A percentile compares a stretch with the other conserved stretches of the same genome.
phyloP scores from a whole-genome alignment of 2,888 invertebrate genomes.

The Caenorhabditis sp. region DNA sequence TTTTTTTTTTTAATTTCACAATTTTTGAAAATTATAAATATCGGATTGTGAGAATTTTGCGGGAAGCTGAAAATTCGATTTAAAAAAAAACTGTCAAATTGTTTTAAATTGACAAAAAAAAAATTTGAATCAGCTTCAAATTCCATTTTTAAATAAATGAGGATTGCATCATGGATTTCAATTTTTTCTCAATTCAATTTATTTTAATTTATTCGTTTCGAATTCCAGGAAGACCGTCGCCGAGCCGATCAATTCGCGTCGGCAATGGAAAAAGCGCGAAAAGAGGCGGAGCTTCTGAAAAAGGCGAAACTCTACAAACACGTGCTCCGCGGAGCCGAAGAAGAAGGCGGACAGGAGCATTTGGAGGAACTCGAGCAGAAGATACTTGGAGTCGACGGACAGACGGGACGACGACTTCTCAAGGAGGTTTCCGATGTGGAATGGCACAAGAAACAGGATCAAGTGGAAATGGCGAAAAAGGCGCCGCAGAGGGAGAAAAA shows the following conservation, averaged over 20 bases:
- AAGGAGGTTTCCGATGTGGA: conserved; percentile 63
- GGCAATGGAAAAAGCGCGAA: conserved; percentile 65
- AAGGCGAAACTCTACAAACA: conserved; percentile 68
- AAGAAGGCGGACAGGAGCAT: conserved; percentile 46
- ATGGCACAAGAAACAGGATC: conserved; percentile 60
- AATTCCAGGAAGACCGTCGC: conserved; percentile 53
- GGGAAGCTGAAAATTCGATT: too few species aligned
- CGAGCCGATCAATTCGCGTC: conserved; percentile 56
- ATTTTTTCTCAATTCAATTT: too few species aligned
- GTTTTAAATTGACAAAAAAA: too few species aligned
- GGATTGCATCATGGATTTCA: too few species aligned
- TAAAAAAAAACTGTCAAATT: too few species aligned
- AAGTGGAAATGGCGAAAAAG: conserved; percentile 61
- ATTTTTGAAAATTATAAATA: too few species aligned
- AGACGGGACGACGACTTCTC: conserved; percentile 59
- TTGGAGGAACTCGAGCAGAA: conserved; percentile 58
- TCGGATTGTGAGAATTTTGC: too few species aligned
- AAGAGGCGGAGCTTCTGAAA: conserved; percentile 65
- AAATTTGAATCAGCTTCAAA: too few species aligned
- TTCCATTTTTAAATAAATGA: too few species aligned
- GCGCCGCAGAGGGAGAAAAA: conserved; percentile 36
- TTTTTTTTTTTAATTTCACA: too few species aligned
- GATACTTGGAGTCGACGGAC: conserved; percentile 64
- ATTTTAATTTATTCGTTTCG: too few species aligned
- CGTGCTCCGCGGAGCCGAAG: conserved; percentile 62